Evolutionary conservation across 2,797 vertebrate species (phyloP), one percentile per base, ranked within the genome.

Genomic region (Ambastaia sidthimunki): DNA sequence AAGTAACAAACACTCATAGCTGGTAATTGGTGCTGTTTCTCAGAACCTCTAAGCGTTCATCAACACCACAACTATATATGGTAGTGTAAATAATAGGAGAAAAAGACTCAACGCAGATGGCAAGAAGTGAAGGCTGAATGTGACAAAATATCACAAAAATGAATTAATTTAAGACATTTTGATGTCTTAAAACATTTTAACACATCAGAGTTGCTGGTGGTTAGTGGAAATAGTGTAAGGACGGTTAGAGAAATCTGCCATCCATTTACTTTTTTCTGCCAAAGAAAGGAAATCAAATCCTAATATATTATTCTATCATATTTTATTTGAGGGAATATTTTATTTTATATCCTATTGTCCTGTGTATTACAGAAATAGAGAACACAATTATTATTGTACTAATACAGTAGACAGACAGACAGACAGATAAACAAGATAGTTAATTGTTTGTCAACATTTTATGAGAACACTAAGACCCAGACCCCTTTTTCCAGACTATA

Each of bases 11-110:
- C 63, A 67, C 34, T 67, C 50, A 44, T 28, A 77, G 3, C 52
- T 77, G 74, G 68, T 76, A 48, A 70, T 16, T 62, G 7, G 54
- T 60, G 18, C 47, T 44, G 74, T 67, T 76, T 70, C 41, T 77
- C 23, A 76, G 37, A 47, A 47, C 13, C 7, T 69, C 23, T 34
- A 34, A 23, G 12, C 44, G 50, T 34, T 37, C 60, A 78, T 71
- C 25, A 78, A 70, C 44, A 62, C 28, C 44, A 63, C 13, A 10
- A 41, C 44, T 52, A 18, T n/a, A n/a, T 50, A 65, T 37, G 55
- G 19, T 13, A 15, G 16, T 44, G 62, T 19, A 78, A 25, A 78
- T 25, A 68, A 44, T 23, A 69, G 2, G 23, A 23, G 12, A 23
- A 44, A 48, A 21, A 21, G 66, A 54, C 55, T 60, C 41, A 15